Conservation (phyloP, 2,888 invertebrate genomes). For the Cerastoderma edule region DNA sequence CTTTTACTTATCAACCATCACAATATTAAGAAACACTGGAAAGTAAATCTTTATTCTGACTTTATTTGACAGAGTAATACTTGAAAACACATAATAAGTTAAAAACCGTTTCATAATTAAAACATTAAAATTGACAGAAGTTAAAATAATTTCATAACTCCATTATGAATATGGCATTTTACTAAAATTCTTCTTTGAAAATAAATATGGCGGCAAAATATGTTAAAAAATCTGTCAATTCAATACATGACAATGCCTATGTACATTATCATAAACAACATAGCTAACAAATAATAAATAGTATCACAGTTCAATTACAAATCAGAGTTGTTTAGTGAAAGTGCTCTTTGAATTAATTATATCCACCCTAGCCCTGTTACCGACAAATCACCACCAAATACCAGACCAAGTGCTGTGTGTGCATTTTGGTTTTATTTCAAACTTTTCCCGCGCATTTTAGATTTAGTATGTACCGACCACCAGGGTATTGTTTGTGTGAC, state of each 20-base stretch:
- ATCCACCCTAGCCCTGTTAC: too few relatives aligned
- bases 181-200: background rate
- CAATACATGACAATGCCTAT: background rate
- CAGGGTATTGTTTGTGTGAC: too few relatives aligned
- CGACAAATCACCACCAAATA: too few relatives aligned
- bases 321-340: too few relatives aligned
- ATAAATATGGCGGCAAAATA: too few relatives aligned
- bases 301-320: conserved; percentile 26
- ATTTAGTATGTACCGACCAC: too few relatives aligned
- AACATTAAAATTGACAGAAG: background rate
- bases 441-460: too few relatives aligned
- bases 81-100: conserved; percentile 23
- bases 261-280: background rate
- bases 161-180: background rate
- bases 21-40: too few relatives aligned
- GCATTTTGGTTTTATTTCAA: too few relatives aligned
- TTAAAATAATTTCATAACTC: conserved; percentile 8
- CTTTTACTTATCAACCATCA: too few relatives aligned
- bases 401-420: too few relatives aligned
- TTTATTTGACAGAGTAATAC: conserved; percentile 17
- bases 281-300: conserved; percentile 13
- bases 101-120: background rate
- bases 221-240: conserved; percentile 4
- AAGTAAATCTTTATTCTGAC: background rate
- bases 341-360: too few relatives aligned